Base-by-base conservation (phyloP, 2,888 invertebrate species). In the Hypselothyrea guttata region DNA sequence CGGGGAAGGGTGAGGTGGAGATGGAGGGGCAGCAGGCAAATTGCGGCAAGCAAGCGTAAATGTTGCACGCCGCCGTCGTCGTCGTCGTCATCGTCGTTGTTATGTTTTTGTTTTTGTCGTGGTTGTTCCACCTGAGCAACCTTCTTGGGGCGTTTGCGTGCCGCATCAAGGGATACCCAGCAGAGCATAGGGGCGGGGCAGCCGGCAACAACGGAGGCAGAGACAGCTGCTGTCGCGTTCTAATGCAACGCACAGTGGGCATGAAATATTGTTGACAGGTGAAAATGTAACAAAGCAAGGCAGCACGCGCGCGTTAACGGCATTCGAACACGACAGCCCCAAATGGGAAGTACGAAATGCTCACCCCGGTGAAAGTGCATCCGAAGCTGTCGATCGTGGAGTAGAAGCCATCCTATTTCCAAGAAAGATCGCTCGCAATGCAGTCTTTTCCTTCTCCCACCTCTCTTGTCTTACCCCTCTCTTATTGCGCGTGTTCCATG, bases 191-290 rank as follows among this genome's bases (percentile, higher is more conserved):
- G 52, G 56, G 48, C 55, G 37, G 48, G 28, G 22, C 22, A 22
- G n/a, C n/a, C n/a, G n/a, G n/a, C n/a, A 16, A 37, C 44, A 40
- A 37, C 44, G 38, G 60, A 42, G 35, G 49, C 30, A 44, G 42
- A 30, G 61, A 64, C 82, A 82, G 83, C 79, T 78, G 79, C 78
- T 78, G 67, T 67, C 74, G 63, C 78, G 63, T 75, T 82, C 75
- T 78, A 84, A 75, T 75, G 85, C 81, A 65, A 67, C 61, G 68
- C 75, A 78, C 85, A 78, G 75, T 78, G 75, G 75, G 72, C 76
- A 84, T 84, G 85, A 81, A 75, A 79, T 83, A 81, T 81, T 69
- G 85, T 65, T 84, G 81, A 84, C 81, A 81, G 81, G 81, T 81
- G 81, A 83, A 81, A 84, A 72, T 57, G 46, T 52, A 34, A 33